Conservation (phyloP, 2,113 vertebrate genomes). For the Prochilodus magdalenae region DNA sequence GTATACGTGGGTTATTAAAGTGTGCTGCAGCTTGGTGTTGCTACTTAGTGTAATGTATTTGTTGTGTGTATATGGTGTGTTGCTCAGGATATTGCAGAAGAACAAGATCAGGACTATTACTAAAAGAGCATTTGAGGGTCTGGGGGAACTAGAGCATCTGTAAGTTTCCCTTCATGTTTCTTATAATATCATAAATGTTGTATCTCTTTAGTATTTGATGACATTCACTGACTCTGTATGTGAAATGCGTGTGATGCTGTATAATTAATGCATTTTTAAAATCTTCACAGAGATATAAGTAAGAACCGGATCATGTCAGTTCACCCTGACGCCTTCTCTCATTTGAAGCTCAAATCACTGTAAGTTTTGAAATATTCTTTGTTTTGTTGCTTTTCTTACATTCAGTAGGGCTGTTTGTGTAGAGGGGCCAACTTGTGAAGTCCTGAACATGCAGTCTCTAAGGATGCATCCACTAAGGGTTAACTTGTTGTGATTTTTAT, state of each 20-base stretch:
- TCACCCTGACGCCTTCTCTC: slow-evolving; percentile 93
- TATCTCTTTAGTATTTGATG: neutral
- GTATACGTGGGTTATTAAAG: neutral
- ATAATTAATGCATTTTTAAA: slow-evolving; percentile 6
- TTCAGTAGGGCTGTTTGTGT: too few species aligned
- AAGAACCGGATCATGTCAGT: slow-evolving; percentile 96
- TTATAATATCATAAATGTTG: neutral
- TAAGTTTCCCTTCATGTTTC: slow-evolving; percentile 76
- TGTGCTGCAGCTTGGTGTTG: neutral
- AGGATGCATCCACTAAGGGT: too few species aligned
- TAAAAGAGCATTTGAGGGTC: slow-evolving; percentile 93
- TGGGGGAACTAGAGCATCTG: slow-evolving; percentile 92
- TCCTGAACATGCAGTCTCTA: too few species aligned
- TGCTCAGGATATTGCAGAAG: slow-evolving; percentile 87
- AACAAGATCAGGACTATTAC: slow-evolving; percentile 95
- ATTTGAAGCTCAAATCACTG: slow-evolving; percentile 94
- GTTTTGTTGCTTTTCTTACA: neutral
- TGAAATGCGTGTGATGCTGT: neutral
- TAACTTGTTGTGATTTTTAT: too few species aligned
- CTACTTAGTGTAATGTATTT: neutral
- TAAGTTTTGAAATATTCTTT: slow-evolving; percentile 74
- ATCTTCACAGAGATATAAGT: slow-evolving; percentile 90
- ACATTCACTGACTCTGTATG: neutral
- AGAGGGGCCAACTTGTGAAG: too few species aligned
- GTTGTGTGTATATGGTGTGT: slow-evolving; percentile 10